These are phyloP conservation scores for Eucera pruinosa DNA, from an alignment of 2,888 invertebrate genomes.

Conservation along the genomic window DNA sequence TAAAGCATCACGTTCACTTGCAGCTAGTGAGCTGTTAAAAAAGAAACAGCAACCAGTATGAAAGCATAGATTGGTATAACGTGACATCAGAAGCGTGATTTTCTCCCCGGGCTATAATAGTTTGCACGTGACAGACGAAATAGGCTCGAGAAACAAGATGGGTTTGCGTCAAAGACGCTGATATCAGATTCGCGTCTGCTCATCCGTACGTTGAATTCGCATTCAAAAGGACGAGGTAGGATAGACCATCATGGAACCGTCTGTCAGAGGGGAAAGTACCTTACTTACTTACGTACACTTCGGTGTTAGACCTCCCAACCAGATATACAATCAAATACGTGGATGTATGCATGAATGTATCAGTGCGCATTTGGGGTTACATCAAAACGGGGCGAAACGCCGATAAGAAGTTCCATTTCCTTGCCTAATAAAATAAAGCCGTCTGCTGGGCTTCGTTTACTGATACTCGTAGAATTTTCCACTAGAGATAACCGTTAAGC, in stretches of 20 bases:
- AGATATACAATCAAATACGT: too few relatives aligned
- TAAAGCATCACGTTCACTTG: background rate
- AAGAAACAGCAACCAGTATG: background rate
- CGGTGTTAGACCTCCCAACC: too few relatives aligned
- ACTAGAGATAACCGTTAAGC: too few relatives aligned
- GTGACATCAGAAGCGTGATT: background rate
- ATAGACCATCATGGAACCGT: background rate
- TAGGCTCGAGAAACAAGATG: slow-evolving; percentile 29
- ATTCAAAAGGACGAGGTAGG: slow-evolving; percentile 6
- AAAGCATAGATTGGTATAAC: too few relatives aligned
- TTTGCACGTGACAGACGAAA: slow-evolving; percentile 30
- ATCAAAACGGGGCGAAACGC: background rate
- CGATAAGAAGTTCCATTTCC: slow-evolving; percentile 13
- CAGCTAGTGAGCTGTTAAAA: background rate
- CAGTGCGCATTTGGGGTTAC: slow-evolving; percentile 10
- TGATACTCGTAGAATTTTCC: slow-evolving; percentile 7
- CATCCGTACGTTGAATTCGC: slow-evolving; percentile 22
- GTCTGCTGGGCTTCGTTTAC: background rate
- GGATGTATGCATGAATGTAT: background rate
- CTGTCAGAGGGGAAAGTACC: slow-evolving; percentile 12
- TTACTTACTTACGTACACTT: too few relatives aligned
- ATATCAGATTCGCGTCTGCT: slow-evolving; percentile 33
- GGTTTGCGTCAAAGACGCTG: slow-evolving; percentile 20
- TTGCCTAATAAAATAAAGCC: slow-evolving; percentile 15
- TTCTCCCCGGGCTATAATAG: slow-evolving; percentile 13